These are phyloP conservation scores for Rhinopomastus cyanomelas DNA, from an alignment of 2,113 vertebrate genomes.

Conservation along the genomic window DNA sequence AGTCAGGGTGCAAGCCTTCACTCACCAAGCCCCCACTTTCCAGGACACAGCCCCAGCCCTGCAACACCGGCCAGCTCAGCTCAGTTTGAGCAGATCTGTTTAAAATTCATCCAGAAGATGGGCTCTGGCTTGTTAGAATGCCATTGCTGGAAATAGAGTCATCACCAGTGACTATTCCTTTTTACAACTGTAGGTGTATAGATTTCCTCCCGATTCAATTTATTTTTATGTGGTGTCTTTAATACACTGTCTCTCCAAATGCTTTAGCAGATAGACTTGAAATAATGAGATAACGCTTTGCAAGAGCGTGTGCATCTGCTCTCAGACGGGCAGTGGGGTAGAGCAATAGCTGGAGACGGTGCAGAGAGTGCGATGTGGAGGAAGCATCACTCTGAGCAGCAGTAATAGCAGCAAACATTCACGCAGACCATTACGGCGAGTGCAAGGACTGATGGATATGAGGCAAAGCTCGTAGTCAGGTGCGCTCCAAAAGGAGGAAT, in stretches of 20 bases:
- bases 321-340: neutral
- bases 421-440: neutral
- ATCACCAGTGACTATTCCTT: constrained; percentile 58
- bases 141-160: constrained; percentile 43
- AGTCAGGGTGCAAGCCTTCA: neutral
- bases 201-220: constrained; percentile 59
- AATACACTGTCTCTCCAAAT: constrained; percentile 63
- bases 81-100: constrained; percentile 44
- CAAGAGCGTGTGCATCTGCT: constrained; percentile 42
- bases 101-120: constrained; percentile 54
- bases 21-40: rapidly evolving
- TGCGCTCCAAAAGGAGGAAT: constrained; percentile 11
- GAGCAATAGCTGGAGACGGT: constrained; percentile 32
- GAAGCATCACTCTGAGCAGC: neutral
- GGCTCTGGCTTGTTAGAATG: neutral
- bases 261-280: constrained; percentile 70
- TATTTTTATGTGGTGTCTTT: constrained; percentile 70
- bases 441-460: constrained; percentile 25
- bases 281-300: constrained; percentile 70
- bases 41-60: neutral
- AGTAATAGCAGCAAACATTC: constrained; percentile 51
- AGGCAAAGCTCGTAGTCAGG: constrained; percentile 13
- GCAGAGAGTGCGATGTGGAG: neutral
- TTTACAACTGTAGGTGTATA: constrained; percentile 66
- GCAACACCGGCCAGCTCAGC: neutral